phyloP scores from a whole-genome alignment of 1,140 invertebrate species.

The Drosophila melanica region DNA sequence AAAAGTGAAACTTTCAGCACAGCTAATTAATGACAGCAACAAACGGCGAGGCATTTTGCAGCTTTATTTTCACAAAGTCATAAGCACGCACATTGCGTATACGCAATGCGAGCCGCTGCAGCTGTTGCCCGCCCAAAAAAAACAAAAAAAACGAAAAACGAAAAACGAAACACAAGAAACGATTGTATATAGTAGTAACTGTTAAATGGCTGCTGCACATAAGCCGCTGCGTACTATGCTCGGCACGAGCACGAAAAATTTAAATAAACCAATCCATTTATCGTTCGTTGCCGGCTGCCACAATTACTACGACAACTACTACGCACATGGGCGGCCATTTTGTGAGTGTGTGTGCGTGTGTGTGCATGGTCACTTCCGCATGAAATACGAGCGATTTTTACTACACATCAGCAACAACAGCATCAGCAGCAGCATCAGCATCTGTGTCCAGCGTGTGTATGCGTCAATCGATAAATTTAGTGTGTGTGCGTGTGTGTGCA shows the following conservation, averaged over 20 bases:
- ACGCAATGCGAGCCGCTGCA: conserved; percentile 63
- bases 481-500: conserved; percentile 36
- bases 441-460: conserved; percentile 52
- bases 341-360: conserved; percentile 23
- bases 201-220: conserved; percentile 33
- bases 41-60: conserved; percentile 9
- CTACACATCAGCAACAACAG: conserved; percentile 73
- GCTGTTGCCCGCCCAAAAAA: conserved; percentile 28
- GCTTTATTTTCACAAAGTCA: conserved; percentile 41
- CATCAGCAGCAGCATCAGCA: conserved; percentile 26
- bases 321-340: conserved; percentile 57
- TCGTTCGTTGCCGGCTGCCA: conserved; percentile 64
- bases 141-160: not conserved
- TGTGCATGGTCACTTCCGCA: conserved; percentile 74
- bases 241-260: conserved; percentile 57
- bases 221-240: conserved; percentile 27
- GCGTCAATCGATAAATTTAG: conserved; percentile 76
- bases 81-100: conserved; percentile 74
- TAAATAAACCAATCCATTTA: conserved; percentile 75
- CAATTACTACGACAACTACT: conserved; percentile 61
- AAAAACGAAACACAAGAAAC: not conserved
- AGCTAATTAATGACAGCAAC: conserved; percentile 60
- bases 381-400: conserved; percentile 80
- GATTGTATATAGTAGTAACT: conserved; percentile 35
- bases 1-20: conserved; percentile 44